A percentile compares a stretch with the other conserved stretches of the same genome.
Conservation (phyloP, 2,888 invertebrate genomes). For the Meiosimyza decipiens region DNA sequence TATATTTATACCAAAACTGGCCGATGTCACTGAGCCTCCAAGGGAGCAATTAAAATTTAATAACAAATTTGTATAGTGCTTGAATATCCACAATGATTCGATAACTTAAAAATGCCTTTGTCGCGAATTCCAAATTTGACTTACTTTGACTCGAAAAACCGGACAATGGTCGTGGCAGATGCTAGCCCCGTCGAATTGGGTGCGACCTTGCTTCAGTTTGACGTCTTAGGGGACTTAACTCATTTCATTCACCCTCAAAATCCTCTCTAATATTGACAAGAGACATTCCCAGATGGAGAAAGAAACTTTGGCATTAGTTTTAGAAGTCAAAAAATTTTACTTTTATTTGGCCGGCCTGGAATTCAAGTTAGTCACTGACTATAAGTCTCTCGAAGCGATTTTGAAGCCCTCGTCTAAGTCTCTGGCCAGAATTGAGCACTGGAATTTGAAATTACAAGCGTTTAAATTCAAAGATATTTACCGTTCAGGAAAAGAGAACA, state of each 20-base stretch:
- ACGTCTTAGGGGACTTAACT: conserved; percentile 26
- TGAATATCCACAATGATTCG: conserved; percentile 51
- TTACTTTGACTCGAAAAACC: conserved; percentile 49
- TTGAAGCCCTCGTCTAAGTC: conserved; percentile 33
- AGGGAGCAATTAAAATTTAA: conserved; percentile 51
- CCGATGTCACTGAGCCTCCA: conserved; percentile 37
- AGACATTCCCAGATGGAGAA: conserved; percentile 44
- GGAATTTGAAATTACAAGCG: conserved; percentile 33
- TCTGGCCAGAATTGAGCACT: conserved; percentile 34
- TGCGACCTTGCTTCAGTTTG: conserved; percentile 51
- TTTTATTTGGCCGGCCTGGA: conserved; percentile 41
- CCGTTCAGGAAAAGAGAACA: conserved; percentile 3
- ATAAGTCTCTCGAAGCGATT: conserved; percentile 10
- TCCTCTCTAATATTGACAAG: conserved; percentile 37
- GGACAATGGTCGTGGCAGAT: conserved; percentile 54
- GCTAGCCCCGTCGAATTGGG: conserved; percentile 57
- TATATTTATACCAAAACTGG: conserved; percentile 41
- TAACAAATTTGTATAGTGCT: conserved; percentile 49
- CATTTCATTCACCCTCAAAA: conserved; percentile 44
- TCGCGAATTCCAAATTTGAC: conserved; percentile 43
- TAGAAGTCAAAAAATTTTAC: conserved; percentile 41
- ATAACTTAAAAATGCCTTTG: conserved; percentile 45
- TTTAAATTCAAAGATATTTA: conserved; percentile 24
- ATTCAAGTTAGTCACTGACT: conserved; percentile 25
- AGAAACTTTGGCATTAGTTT: conserved; percentile 41